Base-by-base conservation (phyloP, 2,888 invertebrate species). In the Mythimna impura region DNA sequence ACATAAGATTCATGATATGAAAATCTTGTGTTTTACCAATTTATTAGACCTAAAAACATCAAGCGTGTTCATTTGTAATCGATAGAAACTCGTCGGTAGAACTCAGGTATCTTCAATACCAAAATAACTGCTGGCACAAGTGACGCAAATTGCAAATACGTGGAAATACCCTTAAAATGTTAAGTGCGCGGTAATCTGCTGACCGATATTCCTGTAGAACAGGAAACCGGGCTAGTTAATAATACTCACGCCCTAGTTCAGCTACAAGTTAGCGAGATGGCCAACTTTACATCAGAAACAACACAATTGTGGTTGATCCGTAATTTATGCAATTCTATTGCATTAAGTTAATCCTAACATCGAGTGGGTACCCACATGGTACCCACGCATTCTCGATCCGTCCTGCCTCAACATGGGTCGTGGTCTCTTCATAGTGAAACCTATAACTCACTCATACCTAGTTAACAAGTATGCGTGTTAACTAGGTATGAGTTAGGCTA, bases 161-260 rank as follows among this genome's bases (percentile, higher is more conserved):
- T 50, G 22, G 20, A 73, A 34, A 73, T 30, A 12, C 30, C 22
- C 40, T 52, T 7, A 40, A 14, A 8, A 61, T 22, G 3, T 36
- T 10, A 34, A 66, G 36, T 61, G 52, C 25, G n/a, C 25, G 43
- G 43, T 66, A 22, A n/a, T 43, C 36, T 20, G 12, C 36, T 74
- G 36, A 40, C 55, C 47, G 55, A 30, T n/a, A 62, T 30, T 74
- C 20, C 36, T 14, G 12, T 30, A 40, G 36, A 22, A 5, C 64
- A 47, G 60, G 20, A 40, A 22, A 54, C 12, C 54, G 22, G 54
- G 54, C 47, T 63, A 61, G 54, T 25, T 71, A 68, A 50, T 40
- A 74, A 55, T 57, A 71, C 4, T n/a, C 58, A 14, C 40, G 64
- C 47, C 47, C 76, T 55, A 76, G 54, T 60, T 61, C 9, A 30